Evolutionary conservation across 1,140 invertebrate genomes (phyloP).

Genomic region (Lysiphlebus fabarum): DNA sequence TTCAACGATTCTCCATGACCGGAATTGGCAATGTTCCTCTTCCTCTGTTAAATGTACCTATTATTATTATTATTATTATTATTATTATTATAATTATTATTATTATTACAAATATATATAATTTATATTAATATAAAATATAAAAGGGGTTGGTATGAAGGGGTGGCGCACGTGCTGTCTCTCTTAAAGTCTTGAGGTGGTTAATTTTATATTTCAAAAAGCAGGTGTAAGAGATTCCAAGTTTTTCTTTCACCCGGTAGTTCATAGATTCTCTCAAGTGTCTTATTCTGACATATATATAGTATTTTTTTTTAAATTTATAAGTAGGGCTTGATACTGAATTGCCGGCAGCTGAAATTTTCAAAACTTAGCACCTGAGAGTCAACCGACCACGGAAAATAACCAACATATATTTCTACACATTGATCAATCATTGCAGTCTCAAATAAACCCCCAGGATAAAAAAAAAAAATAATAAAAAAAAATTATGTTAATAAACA

Average conservation of each 20-base stretch:
- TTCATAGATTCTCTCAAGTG: conserved; percentile 33
- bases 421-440: too few species aligned
- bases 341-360: conserved; percentile 5
- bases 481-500: too few species aligned
- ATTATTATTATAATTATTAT: conserved; percentile 6
- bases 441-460: too few species aligned
- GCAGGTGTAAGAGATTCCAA: conserved; percentile 45
- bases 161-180: conserved; percentile 14
- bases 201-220: conserved; percentile 28
- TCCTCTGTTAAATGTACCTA: not conserved
- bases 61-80: not conserved
- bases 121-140: conserved; percentile 16
- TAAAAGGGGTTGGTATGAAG: conserved; percentile 15
- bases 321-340: not conserved
- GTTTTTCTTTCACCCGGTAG: conserved; percentile 40
- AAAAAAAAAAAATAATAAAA: too few species aligned
- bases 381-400: not conserved
- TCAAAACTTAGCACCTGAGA: not conserved
- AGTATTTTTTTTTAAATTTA: conserved; percentile 1
- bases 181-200: too few species aligned
- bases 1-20: conserved; percentile 29
- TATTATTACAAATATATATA: conserved; percentile 3
- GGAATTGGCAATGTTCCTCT: conserved; percentile 18
- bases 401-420: too few species aligned
- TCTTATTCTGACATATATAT: not conserved